Percentiles rank a stretch among this genome's conserved stretches.
phyloP scores from a whole-genome alignment of 2,888 invertebrate species.

The Mythimna loreyi region DNA sequence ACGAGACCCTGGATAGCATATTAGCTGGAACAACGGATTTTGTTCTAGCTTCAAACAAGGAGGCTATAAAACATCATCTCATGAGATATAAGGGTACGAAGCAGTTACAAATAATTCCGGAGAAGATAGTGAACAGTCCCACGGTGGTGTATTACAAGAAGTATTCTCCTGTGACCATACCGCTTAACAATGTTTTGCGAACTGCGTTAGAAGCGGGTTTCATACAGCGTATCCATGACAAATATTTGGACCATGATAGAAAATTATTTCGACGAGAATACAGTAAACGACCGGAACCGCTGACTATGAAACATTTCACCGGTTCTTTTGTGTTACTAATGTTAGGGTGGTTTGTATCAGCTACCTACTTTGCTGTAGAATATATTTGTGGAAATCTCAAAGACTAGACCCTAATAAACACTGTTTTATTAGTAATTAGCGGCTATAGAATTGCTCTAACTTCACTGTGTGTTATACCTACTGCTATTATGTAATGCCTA shows the following conservation, averaged over 20 bases:
- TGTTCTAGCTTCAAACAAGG: conserved; percentile 75
- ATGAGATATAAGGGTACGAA: conserved; percentile 68
- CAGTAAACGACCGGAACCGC: conserved; percentile 43
- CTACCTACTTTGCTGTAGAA: conserved; percentile 74
- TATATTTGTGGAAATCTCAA: conserved; percentile 64
- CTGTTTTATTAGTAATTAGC: neutral
- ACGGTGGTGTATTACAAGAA: conserved; percentile 77
- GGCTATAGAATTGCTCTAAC: neutral
- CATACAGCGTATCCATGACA: conserved; percentile 64
- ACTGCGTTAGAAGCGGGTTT: conserved; percentile 75
- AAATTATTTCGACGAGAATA: conserved; percentile 54
- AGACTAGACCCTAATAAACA: conserved; percentile 19
- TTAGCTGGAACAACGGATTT: conserved; percentile 72
- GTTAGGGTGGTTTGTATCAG: conserved; percentile 71
- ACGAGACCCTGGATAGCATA: conserved; percentile 67
- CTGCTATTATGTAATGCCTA: neutral
- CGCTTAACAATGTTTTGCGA: conserved; percentile 69
- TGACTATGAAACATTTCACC: conserved; percentile 69
- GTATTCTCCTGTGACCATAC: conserved; percentile 69
- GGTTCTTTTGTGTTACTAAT: conserved; percentile 69
- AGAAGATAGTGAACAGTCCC: conserved; percentile 78
- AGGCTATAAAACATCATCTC: conserved; percentile 69
- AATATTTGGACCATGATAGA: conserved; percentile 62
- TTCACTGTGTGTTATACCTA: neutral
- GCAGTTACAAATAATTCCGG: conserved; percentile 74